A percentile compares a stretch with the other conserved stretches of the same genome.
Evolutionary conservation across 2,113 vertebrate species (phyloP).

Genomic region (Merops nubicus): DNA sequence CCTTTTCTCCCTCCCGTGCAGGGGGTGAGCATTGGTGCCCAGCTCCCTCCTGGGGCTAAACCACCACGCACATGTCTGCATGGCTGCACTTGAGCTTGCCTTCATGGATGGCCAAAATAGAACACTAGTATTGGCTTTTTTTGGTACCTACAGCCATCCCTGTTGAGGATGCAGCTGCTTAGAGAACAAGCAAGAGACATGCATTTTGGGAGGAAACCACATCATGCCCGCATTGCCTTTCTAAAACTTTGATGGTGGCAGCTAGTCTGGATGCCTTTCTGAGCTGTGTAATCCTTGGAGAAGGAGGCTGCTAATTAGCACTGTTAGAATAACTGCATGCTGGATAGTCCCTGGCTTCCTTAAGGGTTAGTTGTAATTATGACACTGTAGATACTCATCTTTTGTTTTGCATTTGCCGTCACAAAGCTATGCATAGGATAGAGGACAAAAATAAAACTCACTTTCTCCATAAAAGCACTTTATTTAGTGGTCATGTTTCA

Average conservation of each 20-base stretch:
- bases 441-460: conserved; percentile 41
- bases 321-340: neutral
- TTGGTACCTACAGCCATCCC: neutral
- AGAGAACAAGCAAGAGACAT: neutral
- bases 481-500: conserved; percentile 74
- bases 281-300: neutral
- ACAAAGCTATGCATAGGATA: neutral
- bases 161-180: neutral
- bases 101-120: fast-evolving
- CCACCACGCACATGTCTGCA: neutral
- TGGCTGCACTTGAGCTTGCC: neutral
- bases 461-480: conserved; percentile 74
- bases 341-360: neutral
- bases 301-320: neutral
- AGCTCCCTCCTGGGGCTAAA: no score
- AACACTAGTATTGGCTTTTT: neutral
- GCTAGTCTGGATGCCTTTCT: neutral
- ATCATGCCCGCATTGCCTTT: neutral
- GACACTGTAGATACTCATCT: neutral
- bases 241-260: neutral
- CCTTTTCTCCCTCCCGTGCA: no score
- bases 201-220: neutral
- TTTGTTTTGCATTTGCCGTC: neutral
- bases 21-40: no score
- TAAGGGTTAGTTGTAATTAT: neutral